Conservation (phyloP, 2,113 vertebrate species). For the Eulacestoma nigropectus region DNA sequence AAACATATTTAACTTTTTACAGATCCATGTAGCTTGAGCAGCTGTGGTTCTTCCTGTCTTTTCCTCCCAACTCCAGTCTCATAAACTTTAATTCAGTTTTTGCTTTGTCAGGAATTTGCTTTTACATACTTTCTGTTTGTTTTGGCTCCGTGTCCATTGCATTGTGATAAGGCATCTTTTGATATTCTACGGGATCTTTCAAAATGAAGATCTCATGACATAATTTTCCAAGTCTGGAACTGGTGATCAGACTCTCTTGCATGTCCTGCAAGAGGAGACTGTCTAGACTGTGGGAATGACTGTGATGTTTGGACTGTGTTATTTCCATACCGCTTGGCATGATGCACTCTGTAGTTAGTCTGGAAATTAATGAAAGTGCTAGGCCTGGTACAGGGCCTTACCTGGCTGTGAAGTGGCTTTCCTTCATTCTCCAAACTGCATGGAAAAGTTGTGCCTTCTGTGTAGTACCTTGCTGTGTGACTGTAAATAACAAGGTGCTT, state of each 20-base stretch:
- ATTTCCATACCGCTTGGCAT: constrained; percentile 22
- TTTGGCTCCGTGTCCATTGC: not conserved
- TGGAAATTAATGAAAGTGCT: not conserved
- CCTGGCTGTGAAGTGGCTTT: not conserved
- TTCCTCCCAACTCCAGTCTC: not conserved
- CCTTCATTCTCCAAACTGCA: not conserved
- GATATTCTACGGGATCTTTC: not conserved
- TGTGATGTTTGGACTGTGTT: constrained; percentile 53
- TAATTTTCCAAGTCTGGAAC: constrained; percentile 41
- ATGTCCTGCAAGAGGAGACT: constrained; percentile 33
- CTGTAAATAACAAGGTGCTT: not conserved
- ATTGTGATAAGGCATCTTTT: constrained; percentile 48
- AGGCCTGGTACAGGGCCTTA: not conserved
- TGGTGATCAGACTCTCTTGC: constrained; percentile 5
- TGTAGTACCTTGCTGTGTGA: not conserved
- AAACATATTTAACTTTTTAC: not conserved
- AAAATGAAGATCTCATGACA: constrained; percentile 49
- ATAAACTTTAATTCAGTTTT: constrained; percentile 17
- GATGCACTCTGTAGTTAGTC: not conserved
- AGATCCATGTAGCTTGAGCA: not conserved
- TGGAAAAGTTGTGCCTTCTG: not conserved
- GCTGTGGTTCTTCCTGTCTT: not conserved
- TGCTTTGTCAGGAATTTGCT: constrained; percentile 34
- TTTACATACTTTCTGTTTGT: constrained; percentile 25
- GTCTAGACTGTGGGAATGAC: constrained; percentile 66